Evolutionary conservation across 2,113 vertebrate genomes (phyloP).

Genomic region (Heterochromis multidens): DNA sequence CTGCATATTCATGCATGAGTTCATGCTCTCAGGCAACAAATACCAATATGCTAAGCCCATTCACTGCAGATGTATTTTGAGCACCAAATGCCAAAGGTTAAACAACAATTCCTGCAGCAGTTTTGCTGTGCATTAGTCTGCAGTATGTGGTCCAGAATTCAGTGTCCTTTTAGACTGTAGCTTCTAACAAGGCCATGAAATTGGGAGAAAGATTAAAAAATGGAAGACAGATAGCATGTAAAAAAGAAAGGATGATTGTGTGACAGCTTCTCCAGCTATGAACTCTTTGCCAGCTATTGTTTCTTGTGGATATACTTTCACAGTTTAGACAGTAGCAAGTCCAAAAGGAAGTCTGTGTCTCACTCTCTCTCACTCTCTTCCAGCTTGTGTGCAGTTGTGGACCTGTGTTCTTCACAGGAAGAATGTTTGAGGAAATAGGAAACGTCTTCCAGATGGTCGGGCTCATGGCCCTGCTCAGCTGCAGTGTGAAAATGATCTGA

Average conservation of each 20-base stretch:
- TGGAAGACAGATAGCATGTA: background rate
- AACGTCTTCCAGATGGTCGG: conserved; percentile 69
- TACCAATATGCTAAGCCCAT: background rate
- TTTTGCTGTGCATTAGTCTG: background rate
- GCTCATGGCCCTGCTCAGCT: conserved; percentile 33
- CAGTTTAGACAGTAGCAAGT: conserved; percentile 4
- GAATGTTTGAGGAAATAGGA: conserved; percentile 72
- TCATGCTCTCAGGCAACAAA: background rate
- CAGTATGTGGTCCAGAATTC: background rate
- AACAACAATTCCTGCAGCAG: background rate
- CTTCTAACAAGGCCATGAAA: background rate
- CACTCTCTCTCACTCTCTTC: background rate
- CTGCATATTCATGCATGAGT: background rate
- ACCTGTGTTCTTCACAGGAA: conserved; percentile 39
- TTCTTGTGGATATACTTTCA: conserved; percentile 18
- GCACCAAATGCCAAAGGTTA: background rate
- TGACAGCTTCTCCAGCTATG: background rate
- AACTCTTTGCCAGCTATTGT: conserved; percentile 19
- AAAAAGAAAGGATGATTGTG: background rate
- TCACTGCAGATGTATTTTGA: background rate
- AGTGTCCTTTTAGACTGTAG: background rate
- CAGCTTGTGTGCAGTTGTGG: conserved; percentile 46
- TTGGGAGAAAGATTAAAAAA: background rate
- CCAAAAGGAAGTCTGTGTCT: background rate
- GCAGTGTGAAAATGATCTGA: conserved; percentile 6